Conservation (phyloP, 2,797 vertebrate species). For the Pyrocephalus nanus region DNA sequence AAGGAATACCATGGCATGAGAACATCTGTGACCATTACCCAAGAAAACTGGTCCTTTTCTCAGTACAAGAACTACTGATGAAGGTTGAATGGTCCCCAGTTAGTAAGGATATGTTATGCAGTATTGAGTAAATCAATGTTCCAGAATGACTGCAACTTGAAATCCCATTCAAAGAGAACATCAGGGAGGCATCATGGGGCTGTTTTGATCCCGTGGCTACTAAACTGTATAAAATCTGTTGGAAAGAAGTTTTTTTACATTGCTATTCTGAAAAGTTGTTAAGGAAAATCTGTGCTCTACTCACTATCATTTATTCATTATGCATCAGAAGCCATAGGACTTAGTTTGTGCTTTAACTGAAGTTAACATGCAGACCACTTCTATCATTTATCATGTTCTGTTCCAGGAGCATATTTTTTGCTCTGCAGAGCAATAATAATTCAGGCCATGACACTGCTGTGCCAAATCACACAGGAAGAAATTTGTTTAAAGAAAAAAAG, state of each 20-base stretch:
- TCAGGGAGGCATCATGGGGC: not conserved
- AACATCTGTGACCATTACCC: not conserved
- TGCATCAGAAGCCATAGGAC: not conserved
- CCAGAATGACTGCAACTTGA: not conserved
- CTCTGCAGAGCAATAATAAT: not conserved
- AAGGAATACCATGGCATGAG: not conserved
- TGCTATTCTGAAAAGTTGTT: not conserved
- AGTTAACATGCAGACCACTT: not conserved
- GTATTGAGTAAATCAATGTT: not conserved
- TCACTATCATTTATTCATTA: not conserved
- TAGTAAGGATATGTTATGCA: not conserved
- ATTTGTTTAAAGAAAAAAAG: not conserved
- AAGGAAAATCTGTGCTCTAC: not conserved
- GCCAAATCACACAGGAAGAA: not conserved
- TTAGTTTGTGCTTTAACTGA: not conserved
- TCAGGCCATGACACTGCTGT: not conserved
- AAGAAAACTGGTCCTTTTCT: not conserved
- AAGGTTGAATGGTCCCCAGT: not conserved
- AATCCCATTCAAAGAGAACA: not conserved
- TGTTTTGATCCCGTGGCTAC: not conserved
- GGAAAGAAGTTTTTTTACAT: not conserved
- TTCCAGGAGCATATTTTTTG: not conserved
- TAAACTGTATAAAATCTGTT: not conserved
- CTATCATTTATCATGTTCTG: not conserved
- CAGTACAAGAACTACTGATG: not conserved